Base-by-base conservation (phyloP, 2,113 vertebrate species). In the Enhydra lutris region DNA sequence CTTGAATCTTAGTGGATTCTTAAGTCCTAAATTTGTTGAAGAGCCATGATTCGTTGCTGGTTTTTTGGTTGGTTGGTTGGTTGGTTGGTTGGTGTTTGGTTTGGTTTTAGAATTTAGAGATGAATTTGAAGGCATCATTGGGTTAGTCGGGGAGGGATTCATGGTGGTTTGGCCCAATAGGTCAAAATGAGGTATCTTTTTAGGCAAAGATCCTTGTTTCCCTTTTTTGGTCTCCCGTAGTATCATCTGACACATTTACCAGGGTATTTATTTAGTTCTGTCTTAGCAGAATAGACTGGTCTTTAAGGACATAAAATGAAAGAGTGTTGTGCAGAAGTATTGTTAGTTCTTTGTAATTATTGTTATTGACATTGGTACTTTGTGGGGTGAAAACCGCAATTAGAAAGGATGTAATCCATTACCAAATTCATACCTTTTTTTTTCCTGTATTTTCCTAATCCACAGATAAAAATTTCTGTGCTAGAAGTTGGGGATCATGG, bases 1-100 rank as follows among this genome's bases (percentile, higher is more conserved):
- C n/a, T 78, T 86, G 36, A 94, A 55, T 83, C 61, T 87, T 85
- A 63, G 79, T 84, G 23, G 76, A 65, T 83, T 90, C 81, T 97
- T 83, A 96, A 82, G 80, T 24, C 20, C 36, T 84, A 81, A 83
- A 63, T 73, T 82, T 17, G 61, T 85, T 82, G n/a, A 94, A 69
- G 39, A 97, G 14, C 78, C 11, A 21, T 61, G n/a, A 69, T 69
- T 69, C 8, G 8, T 69, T 69, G 67, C 34, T 69, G 34, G 52
- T 80, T 74, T 45, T 13, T 59, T 39, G 36, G 4, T 36, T 69
- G 31, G 7, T 36, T 36, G 36, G 4, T 36, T 69, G 31, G 7
- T 36, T 36, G 36, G 8, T n/a, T 67, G 31, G 57, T 34, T 65
- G 29, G 63, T 65, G 61, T 67, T 67, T 67, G 14, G 20, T 74